Percentiles rank a stretch among this genome's conserved stretches.
Evolutionary conservation across 2,113 vertebrate genomes (phyloP).

Genomic region (Sminthopsis crassicaudata): DNA sequence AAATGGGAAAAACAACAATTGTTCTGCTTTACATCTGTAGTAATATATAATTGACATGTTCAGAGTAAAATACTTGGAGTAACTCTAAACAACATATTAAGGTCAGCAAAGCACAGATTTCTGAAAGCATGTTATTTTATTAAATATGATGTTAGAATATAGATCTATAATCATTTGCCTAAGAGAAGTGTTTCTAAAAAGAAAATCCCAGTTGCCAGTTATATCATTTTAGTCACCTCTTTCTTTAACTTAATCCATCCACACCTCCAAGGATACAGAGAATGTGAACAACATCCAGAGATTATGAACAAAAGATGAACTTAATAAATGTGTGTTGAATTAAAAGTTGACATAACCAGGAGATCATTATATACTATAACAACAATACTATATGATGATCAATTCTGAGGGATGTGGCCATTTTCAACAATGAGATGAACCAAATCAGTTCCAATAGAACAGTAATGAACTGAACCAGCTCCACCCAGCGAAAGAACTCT

Average conservation of each 20-base stretch:
- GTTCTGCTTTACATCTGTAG: slow-evolving; percentile 14
- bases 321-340: background rate
- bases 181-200: slow-evolving; percentile 6
- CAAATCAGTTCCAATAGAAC: no score
- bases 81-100: slow-evolving; percentile 63
- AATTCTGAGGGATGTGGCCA: no score
- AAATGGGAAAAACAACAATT: slow-evolving; percentile 13
- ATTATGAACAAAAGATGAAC: background rate
- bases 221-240: background rate
- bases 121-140: background rate
- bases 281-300: background rate
- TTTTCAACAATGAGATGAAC: no score
- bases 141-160: background rate
- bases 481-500: no score
- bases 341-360: no score
- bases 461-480: no score
- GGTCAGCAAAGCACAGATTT: slow-evolving; percentile 44
- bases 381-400: no score
- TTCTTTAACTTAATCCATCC: background rate
- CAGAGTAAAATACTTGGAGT: slow-evolving; percentile 31
- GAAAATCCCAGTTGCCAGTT: background rate
- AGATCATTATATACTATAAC: no score
- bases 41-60: slow-evolving; percentile 63
- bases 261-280: background rate
- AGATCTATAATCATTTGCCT: background rate